phyloP scores from a whole-genome alignment of 2,797 vertebrate species.

The Amniataba percoides region DNA sequence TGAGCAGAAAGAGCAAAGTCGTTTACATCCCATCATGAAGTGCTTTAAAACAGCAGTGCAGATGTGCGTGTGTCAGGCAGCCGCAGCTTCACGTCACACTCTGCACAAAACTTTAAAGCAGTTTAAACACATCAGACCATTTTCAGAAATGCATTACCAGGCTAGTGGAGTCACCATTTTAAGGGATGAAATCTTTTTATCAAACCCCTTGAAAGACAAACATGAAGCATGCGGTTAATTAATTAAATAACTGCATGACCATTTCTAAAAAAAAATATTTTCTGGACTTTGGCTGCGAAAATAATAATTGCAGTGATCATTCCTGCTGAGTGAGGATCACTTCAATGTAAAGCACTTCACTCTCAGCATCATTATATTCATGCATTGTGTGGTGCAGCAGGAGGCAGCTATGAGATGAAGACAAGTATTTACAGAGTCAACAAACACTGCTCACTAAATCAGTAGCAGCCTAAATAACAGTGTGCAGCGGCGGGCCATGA shows the following conservation, averaged over 20 bases:
- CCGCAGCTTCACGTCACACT: slow-evolving; percentile 17
- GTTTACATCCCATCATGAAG: slow-evolving; percentile 34
- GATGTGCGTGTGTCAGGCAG: background rate
- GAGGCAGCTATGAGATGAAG: slow-evolving; percentile 32
- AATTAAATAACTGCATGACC: background rate
- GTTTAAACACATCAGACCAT: background rate
- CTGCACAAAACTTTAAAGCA: background rate
- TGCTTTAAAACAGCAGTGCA: slow-evolving; percentile 32
- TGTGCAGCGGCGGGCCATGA: background rate
- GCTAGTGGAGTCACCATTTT: background rate
- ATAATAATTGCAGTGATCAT: background rate
- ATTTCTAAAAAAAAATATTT: background rate
- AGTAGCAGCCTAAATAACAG: slow-evolving; percentile 13
- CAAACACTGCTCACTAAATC: slow-evolving; percentile 33
- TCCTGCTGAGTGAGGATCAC: background rate
- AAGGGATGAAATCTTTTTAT: background rate
- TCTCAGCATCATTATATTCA: background rate
- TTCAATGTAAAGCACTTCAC: background rate
- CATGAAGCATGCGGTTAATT: background rate
- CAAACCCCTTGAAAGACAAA: background rate
- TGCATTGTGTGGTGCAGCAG: slow-evolving; percentile 13
- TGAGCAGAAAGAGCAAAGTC: slow-evolving; percentile 1
- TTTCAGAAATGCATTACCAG: background rate
- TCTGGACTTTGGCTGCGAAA: background rate
- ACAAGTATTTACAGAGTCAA: slow-evolving; percentile 24